A percentile compares a stretch with the other conserved stretches of the same genome.
These are phyloP conservation scores for Ophiothrix spiculata DNA, from an alignment of 35 echinoderm and acorn worm species.

Conservation along the genomic window DNA sequence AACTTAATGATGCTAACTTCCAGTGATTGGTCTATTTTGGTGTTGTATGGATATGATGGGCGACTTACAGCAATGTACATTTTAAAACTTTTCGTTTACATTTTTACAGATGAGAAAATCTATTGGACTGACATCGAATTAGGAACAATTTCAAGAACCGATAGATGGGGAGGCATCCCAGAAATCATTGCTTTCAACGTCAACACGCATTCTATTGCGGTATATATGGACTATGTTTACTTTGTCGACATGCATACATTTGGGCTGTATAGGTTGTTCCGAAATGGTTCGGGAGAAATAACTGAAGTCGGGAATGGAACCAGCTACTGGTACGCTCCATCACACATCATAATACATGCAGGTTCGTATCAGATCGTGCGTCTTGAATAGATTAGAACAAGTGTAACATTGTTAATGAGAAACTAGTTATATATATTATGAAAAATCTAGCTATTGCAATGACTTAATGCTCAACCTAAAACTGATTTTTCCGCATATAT, in stretches of 20 bases:
- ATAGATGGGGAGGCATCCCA: not conserved
- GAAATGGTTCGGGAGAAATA: not conserved
- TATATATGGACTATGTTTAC: not conserved
- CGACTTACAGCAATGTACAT: too few relatives aligned
- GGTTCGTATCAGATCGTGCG: too few relatives aligned
- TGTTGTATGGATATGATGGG: too few relatives aligned
- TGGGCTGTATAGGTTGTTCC: not conserved
- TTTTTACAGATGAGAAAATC: not conserved
- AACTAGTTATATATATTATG: too few relatives aligned
- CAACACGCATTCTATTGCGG: not conserved
- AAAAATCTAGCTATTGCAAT: too few relatives aligned
- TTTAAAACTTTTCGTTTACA: too few relatives aligned
- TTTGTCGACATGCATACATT: not conserved
- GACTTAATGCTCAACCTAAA: too few relatives aligned
- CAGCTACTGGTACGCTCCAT: not conserved
- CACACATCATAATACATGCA: not conserved
- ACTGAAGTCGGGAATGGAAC: not conserved
- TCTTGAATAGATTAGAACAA: too few relatives aligned
- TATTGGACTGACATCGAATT: not conserved
- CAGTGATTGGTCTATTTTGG: too few relatives aligned
- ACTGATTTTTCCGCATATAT: too few relatives aligned
- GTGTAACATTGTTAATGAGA: too few relatives aligned
- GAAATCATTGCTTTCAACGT: not conserved
- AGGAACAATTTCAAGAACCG: not conserved
- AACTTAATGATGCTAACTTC: too few relatives aligned